Evolutionary conservation across 2,113 vertebrate species (phyloP).

Genomic region (Lethenteron camtschaticum): DNA sequence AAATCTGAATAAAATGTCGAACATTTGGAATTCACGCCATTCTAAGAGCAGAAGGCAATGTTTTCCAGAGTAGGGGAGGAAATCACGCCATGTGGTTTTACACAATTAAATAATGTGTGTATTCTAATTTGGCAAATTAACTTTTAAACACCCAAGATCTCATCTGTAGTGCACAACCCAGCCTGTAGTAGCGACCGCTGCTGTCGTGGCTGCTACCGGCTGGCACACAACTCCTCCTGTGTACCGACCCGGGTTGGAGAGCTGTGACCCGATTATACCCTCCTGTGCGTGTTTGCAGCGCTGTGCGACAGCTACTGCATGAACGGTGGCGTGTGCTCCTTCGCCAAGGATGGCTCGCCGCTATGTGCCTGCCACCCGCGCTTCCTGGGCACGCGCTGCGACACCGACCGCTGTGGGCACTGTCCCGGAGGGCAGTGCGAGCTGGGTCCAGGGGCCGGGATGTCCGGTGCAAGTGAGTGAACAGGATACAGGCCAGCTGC

Average conservation of each 20-base stretch:
- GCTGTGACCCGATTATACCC: neutral
- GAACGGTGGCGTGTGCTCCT: slow-evolving; percentile 46
- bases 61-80: no score
- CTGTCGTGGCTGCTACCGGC: neutral
- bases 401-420: slow-evolving; percentile 51
- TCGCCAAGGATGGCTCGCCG: slow-evolving; percentile 31
- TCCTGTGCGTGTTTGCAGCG: slow-evolving; percentile 21
- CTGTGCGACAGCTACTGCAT: slow-evolving; percentile 58
- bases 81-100: no score
- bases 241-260: neutral
- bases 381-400: slow-evolving; percentile 40
- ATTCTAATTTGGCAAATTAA: no score
- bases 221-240: neutral
- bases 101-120: no score
- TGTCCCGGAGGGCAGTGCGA: slow-evolving; percentile 54
- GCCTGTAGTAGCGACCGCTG: no score
- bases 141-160: no score
- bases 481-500: neutral
- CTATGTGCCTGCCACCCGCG: slow-evolving; percentile 42
- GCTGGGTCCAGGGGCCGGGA: slow-evolving; percentile 30
- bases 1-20: no score
- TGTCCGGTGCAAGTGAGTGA: slow-evolving; percentile 50
- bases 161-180: neutral
- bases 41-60: no score
- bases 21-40: no score